Percentiles rank a stretch among this genome's conserved stretches.
Evolutionary conservation across 2,113 vertebrate species (phyloP).

Genomic region (Ptychochromis oligacanthus): DNA sequence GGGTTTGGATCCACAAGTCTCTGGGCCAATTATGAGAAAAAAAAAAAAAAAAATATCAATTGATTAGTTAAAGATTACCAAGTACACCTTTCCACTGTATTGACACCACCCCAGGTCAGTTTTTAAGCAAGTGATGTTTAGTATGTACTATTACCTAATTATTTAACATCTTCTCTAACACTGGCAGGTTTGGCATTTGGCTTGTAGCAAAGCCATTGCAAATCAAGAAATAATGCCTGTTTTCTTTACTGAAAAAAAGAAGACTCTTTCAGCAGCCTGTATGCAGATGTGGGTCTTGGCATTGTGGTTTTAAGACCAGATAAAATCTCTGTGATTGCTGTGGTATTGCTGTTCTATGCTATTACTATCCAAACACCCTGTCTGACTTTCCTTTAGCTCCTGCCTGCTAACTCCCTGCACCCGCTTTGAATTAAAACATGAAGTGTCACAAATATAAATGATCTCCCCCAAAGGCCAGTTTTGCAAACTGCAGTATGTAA

Average conservation of each 20-base stretch:
- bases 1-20: no score
- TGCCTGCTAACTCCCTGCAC: neutral
- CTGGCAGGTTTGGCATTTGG: no score
- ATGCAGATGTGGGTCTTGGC: neutral
- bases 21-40: neutral
- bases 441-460: slow-evolving; percentile 12
- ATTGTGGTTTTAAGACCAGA: slow-evolving; percentile 11
- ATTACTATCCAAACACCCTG: neutral
- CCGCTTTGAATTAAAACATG: slow-evolving; percentile 17
- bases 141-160: no score
- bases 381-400: neutral
- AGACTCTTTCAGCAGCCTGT: neutral
- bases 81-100: neutral
- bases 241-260: neutral
- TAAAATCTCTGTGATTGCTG: neutral
- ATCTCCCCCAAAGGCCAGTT: neutral
- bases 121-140: neutral
- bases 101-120: no score
- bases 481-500: neutral
- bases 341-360: neutral
- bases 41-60: neutral
- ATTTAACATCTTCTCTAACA: no score
- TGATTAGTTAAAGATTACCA: neutral
- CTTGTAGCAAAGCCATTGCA: no score
- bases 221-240: neutral